phyloP scores from a whole-genome alignment of 1,140 invertebrate genomes.

The Heliconius himera region DNA sequence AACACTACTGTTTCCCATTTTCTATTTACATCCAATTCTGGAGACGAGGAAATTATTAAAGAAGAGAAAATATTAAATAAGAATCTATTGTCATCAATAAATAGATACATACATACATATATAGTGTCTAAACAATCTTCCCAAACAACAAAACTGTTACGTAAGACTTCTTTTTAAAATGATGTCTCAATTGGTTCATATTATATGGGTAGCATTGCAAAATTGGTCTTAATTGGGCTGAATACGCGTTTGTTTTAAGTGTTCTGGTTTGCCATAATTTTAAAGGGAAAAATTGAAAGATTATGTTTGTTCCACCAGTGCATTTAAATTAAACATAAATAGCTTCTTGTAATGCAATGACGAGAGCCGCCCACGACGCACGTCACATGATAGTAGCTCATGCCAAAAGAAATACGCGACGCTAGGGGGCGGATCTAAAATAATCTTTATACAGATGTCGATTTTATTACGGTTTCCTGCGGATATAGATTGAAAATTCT shows the following conservation, averaged over 20 bases:
- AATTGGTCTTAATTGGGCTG: conserved; percentile 29
- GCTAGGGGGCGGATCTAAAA: conserved; percentile 44
- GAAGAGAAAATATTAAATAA: too few relatives aligned
- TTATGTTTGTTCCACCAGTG: conserved; percentile 14
- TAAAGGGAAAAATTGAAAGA: conserved; percentile 24
- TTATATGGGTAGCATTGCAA: conserved; percentile 7
- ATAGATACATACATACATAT: background rate
- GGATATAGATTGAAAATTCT: conserved; percentile 34
- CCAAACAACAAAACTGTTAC: background rate
- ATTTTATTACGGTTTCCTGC: conserved; percentile 37
- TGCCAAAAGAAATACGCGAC: conserved; percentile 57
- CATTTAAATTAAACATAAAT: conserved; percentile 29
- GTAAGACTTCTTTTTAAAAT: conserved; percentile 2
- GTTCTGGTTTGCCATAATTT: conserved; percentile 18
- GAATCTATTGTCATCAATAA: background rate
- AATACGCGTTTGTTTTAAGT: conserved; percentile 28
- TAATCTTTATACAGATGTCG: conserved; percentile 38
- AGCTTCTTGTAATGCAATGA: conserved; percentile 36
- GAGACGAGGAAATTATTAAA: too few relatives aligned
- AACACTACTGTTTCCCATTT: too few relatives aligned
- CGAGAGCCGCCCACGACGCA: conserved; percentile 40
- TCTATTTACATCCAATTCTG: too few relatives aligned
- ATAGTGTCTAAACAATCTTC: background rate
- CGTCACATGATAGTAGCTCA: conserved; percentile 47
- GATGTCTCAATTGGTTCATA: background rate